Conservation (phyloP, 2,797 vertebrate species). For the Phoebastria nigripes region DNA sequence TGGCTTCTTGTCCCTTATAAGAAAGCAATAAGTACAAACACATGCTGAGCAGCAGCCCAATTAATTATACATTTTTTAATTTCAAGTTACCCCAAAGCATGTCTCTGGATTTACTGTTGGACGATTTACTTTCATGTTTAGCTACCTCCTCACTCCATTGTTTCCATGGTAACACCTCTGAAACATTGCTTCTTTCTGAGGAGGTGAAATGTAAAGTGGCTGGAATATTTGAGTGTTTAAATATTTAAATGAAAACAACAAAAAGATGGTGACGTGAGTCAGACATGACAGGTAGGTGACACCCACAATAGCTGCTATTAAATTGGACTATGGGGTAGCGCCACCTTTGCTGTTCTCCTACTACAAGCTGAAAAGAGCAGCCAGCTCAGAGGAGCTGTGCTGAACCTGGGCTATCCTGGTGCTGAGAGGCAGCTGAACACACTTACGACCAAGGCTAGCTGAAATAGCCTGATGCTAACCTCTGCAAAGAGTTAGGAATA, state of each 20-base stretch:
- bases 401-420: background rate
- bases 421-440: background rate
- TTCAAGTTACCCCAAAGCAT: slow-evolving; percentile 46
- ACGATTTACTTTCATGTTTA: slow-evolving; percentile 68
- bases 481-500: background rate
- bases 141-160: slow-evolving; percentile 66
- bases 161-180: slow-evolving; percentile 77
- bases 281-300: slow-evolving; percentile 12
- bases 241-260: slow-evolving; percentile 43
- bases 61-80: slow-evolving; percentile 43
- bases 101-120: slow-evolving; percentile 64
- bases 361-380: background rate
- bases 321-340: background rate
- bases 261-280: slow-evolving; percentile 40
- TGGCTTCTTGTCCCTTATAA: background rate
- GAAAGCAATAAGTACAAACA: background rate
- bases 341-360: background rate
- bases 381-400: background rate
- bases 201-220: slow-evolving; percentile 72
- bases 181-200: slow-evolving; percentile 72
- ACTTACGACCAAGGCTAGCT: background rate
- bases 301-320: background rate
- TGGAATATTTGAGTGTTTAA: slow-evolving; percentile 66
- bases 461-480: background rate
- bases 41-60: slow-evolving; percentile 1